Base-by-base conservation (phyloP, 2,888 invertebrate species). In the Leptarthrus brevirostris region DNA sequence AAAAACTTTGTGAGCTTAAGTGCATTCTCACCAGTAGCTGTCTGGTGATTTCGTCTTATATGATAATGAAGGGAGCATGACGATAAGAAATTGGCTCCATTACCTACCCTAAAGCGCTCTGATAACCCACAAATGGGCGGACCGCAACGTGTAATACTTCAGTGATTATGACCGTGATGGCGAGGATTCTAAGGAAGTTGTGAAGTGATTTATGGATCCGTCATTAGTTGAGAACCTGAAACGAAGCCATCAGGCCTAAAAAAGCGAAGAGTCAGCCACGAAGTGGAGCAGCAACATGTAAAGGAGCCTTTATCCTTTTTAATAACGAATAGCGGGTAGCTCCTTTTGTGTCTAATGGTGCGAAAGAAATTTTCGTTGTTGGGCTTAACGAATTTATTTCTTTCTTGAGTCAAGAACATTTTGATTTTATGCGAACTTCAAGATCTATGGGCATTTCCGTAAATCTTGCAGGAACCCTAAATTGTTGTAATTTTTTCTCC, bases 1-100 rank as follows among this genome's bases (percentile, higher is more conserved):
- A 66, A 24, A 30, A 26, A 20, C 2, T 26, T 14, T 24, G 36
- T 24, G 8, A 4, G 3, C 26, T 44, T 66, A 26, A 44, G 44
- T 47, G 26, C 26, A 66, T 66, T 47, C 47, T 24, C 64, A 66
- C 24, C 47, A 16, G 14, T 24, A 20, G 47, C 24, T 24, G 26
- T 22, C 22, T 66, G 47, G 44, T 18, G 18, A 6, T 52, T 10
- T 6, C 52, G 12, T 52, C 18, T 10, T 52, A 52, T 47, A 61
- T 61, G 64, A 66, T 66, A 66, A 66, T 66, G 64, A 66, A 47
- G 64, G 16, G 16, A 66, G 26, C 64, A 66, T 66, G 64, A 66
- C 64, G 47, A 8, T 44, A 66, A 44, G 64, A 66, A 66, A 66
- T 52, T 22, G 16, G 20, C 4, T 18, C 20, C 52, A 52, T 52